phyloP scores from a whole-genome alignment of 1,140 invertebrate species.

The Drosophila bifasciata region DNA sequence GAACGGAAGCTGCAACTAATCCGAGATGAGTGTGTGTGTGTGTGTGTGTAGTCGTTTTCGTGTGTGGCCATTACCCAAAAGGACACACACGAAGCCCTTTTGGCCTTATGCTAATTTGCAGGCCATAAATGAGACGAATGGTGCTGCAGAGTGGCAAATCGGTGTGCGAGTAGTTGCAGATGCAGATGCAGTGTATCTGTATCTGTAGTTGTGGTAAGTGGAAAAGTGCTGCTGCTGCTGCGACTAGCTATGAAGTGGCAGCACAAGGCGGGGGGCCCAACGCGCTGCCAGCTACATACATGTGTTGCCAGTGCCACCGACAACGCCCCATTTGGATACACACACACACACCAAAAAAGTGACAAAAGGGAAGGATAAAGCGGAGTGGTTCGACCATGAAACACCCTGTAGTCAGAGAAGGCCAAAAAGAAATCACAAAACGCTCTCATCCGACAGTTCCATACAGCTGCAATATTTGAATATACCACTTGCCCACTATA shows the following conservation, averaged over 20 bases:
- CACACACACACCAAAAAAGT: slow-evolving; percentile 24
- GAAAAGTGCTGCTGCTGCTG: slow-evolving; percentile 31
- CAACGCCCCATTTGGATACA: slow-evolving; percentile 53
- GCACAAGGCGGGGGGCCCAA: slow-evolving; percentile 29
- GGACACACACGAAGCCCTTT: slow-evolving; percentile 74
- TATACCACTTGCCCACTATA: too few species aligned
- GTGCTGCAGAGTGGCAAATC: slow-evolving; percentile 24
- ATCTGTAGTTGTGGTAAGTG: slow-evolving; percentile 41
- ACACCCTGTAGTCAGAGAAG: too few species aligned
- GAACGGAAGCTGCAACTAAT: slow-evolving; percentile 5
- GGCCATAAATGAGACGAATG: slow-evolving; percentile 81
- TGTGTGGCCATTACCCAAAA: slow-evolving; percentile 44
- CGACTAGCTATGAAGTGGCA: slow-evolving; percentile 24
- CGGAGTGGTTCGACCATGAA: too few species aligned
- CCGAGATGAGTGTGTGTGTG: background rate
- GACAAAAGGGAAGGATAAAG: slow-evolving; percentile 1
- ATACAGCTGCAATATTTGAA: too few species aligned
- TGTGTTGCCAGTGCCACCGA: slow-evolving; percentile 43
- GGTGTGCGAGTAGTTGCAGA: slow-evolving; percentile 46
- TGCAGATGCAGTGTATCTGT: slow-evolving; percentile 33
- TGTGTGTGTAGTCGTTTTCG: slow-evolving; percentile 35
- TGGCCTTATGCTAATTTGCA: slow-evolving; percentile 78
- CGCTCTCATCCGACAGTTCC: too few species aligned
- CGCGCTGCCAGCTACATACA: slow-evolving; percentile 41
- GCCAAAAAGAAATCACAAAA: too few species aligned